phyloP scores from a whole-genome alignment of 1,140 invertebrate genomes.

The Tenebrio molitor region DNA sequence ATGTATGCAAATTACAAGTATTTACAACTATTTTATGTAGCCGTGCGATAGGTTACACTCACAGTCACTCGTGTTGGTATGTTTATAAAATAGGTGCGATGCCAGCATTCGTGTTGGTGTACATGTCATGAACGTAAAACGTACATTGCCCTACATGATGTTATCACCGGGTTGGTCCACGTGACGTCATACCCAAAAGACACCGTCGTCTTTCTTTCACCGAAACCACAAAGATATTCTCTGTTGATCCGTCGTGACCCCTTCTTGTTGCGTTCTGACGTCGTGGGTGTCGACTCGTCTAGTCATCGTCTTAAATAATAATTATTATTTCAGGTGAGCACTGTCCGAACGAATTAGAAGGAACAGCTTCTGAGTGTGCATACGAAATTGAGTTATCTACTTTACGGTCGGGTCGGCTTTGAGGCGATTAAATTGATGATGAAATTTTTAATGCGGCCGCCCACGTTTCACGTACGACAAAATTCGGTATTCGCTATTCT shows the following conservation, averaged over 20 bases:
- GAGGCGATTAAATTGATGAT: neutral
- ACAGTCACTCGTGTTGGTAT: slow-evolving; percentile 46
- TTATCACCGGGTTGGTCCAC: slow-evolving; percentile 19
- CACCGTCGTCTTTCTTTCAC: slow-evolving; percentile 4
- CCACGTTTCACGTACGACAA: no score
- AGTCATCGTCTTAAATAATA: slow-evolving; percentile 24
- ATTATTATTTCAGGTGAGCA: slow-evolving; percentile 23
- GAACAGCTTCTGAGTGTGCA: slow-evolving; percentile 14
- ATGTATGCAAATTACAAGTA: slow-evolving; percentile 62
- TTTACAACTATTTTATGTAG: slow-evolving; percentile 60
- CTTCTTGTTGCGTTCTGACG: neutral
- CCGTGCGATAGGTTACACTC: slow-evolving; percentile 55
- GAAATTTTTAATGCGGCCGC: no score
- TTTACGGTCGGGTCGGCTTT: neutral
- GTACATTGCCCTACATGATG: slow-evolving; percentile 51
- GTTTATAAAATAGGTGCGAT: slow-evolving; percentile 43
- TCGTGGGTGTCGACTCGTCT: slow-evolving; percentile 6
- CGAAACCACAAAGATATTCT: neutral
- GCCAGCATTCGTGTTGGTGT: slow-evolving; percentile 34
- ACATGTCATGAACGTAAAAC: slow-evolving; percentile 46
- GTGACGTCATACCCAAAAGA: slow-evolving; percentile 12
- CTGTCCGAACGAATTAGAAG: slow-evolving; percentile 17
- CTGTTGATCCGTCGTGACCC: neutral
- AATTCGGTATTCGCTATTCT: no score
- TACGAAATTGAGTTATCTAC: slow-evolving; percentile 7